Conservation (phyloP, 2,888 invertebrate species). For the Megamerina dolium region DNA sequence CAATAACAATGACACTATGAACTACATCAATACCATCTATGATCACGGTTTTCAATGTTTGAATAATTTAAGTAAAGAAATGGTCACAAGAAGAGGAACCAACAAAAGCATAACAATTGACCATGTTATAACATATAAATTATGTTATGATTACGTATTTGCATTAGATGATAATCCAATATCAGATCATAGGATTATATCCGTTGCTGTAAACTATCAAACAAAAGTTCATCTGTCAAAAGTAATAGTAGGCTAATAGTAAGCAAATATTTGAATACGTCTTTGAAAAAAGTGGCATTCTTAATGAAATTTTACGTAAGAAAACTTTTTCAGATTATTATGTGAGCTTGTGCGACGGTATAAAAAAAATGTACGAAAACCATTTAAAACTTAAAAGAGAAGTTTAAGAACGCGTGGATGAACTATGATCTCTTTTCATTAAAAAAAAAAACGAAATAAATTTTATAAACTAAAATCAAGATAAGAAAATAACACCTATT, state of each 20-base stretch:
- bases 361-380: no score
- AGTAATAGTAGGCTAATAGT: no score
- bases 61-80: no score
- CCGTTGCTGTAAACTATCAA: background rate
- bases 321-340: background rate
- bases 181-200: slow-evolving; percentile 4
- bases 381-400: no score
- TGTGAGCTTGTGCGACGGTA: background rate
- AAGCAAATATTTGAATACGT: no score
- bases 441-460: background rate
- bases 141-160: slow-evolving; percentile 1
- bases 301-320: background rate
- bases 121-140: slow-evolving; percentile 3
- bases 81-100: slow-evolving; percentile 1
- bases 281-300: background rate
- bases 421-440: background rate
- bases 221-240: background rate
- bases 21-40: background rate
- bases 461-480: no score
- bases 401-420: background rate
- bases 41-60: background rate
- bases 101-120: slow-evolving; percentile 1
- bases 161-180: slow-evolving; percentile 3
- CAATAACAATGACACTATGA: background rate
- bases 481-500: slow-evolving; percentile 1